These are phyloP conservation scores for Pandemis heparana DNA, from an alignment of 2,888 invertebrate species.

Conservation along the genomic window DNA sequence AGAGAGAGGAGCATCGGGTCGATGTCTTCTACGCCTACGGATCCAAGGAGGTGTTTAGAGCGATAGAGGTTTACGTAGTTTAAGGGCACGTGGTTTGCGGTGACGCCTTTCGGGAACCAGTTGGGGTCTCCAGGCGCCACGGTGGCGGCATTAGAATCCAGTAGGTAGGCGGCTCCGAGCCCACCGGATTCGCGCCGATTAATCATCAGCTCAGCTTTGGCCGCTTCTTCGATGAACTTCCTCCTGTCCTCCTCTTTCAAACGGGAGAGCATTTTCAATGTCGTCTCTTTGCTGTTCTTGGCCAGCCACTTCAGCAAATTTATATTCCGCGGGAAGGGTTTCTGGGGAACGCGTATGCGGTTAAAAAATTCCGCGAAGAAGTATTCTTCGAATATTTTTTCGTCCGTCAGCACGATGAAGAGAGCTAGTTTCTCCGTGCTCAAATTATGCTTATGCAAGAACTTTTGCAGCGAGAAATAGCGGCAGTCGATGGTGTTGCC, in stretches of 20 bases:
- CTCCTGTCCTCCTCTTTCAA: conserved; percentile 14
- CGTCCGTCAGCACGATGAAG: conserved; percentile 30
- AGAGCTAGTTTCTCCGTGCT: conserved; percentile 23
- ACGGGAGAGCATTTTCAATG: background rate
- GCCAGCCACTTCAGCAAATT: conserved; percentile 27
- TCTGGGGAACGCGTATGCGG: background rate
- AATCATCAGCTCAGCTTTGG: conserved; percentile 32
- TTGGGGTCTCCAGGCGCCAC: conserved; percentile 46
- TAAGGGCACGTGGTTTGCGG: conserved; percentile 45
- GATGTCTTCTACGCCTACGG: conserved; percentile 39
- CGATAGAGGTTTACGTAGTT: conserved; percentile 48
- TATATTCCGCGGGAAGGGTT: background rate
- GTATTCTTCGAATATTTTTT: conserved; percentile 16
- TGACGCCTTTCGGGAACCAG: conserved; percentile 55
- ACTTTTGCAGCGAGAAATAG: conserved; percentile 26
- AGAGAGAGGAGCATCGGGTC: conserved; percentile 48
- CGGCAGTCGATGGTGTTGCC: conserved; percentile 24
- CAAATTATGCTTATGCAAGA: conserved; percentile 18
- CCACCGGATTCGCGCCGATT: conserved; percentile 38
- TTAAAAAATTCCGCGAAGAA: conserved; percentile 44
- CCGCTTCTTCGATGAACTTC: conserved; percentile 36
- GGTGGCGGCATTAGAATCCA: conserved; percentile 38
- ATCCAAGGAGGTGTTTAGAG: conserved; percentile 38
- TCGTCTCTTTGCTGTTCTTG: conserved; percentile 3
- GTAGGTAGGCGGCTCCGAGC: conserved; percentile 42